A percentile compares a stretch with the other conserved stretches of the same genome.
These are phyloP conservation scores for Globicephala melas DNA, from an alignment of 2,113 vertebrate species.

Conservation along the genomic window DNA sequence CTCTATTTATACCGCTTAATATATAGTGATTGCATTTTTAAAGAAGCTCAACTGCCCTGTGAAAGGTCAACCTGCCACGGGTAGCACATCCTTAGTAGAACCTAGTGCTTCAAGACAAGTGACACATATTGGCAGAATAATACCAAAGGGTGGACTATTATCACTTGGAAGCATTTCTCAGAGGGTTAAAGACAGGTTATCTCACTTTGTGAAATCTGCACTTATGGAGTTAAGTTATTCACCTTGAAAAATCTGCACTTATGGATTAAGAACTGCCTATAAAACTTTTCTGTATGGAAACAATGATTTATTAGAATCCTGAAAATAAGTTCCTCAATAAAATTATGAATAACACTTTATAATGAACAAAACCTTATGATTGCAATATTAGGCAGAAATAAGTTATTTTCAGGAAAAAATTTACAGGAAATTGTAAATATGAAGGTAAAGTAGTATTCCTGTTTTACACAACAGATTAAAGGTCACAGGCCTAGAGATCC, in stretches of 20 bases:
- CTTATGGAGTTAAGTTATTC: not conserved
- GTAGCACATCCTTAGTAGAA: not conserved
- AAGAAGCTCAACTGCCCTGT: not conserved
- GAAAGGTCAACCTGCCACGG: not conserved
- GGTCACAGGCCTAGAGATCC: not conserved
- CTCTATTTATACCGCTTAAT: not conserved
- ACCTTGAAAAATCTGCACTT: not conserved
- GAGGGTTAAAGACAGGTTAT: not conserved
- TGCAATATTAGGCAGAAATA: not conserved
- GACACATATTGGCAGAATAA: not conserved
- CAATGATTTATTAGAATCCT: not conserved
- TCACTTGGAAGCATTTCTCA: not conserved
- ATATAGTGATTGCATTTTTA: not conserved
- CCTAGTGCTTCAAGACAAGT: not conserved
- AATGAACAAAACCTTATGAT: not conserved
- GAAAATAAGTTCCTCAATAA: not conserved
- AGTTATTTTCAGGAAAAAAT: not conserved
- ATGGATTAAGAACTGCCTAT: not conserved
- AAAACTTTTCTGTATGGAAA: not conserved
- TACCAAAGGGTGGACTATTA: not conserved
- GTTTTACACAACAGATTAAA: not conserved
- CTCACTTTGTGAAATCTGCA: not conserved
- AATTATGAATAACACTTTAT: not conserved
- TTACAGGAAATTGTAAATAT: not conserved
- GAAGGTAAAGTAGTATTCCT: not conserved